Evolutionary conservation across 2,888 invertebrate genomes (phyloP).

Genomic region (Limnephilus rhombicus): DNA sequence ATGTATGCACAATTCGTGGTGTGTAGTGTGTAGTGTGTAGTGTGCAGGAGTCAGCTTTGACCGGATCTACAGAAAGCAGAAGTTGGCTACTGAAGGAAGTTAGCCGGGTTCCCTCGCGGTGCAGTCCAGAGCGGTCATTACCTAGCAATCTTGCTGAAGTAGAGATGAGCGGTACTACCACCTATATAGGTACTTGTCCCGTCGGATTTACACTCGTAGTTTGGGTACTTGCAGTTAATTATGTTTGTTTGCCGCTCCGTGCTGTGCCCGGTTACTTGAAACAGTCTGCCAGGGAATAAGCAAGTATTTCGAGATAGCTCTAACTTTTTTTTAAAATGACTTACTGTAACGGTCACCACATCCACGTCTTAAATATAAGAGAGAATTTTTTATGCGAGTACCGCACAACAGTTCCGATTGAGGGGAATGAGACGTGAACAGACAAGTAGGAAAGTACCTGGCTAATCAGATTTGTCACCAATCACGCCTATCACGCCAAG

Average conservation of each 20-base stretch:
- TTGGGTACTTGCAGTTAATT: conserved; percentile 20
- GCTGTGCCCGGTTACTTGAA: neutral
- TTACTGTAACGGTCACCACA: no score
- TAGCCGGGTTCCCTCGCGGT: neutral
- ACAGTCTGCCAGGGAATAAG: neutral
- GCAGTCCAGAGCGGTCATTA: neutral
- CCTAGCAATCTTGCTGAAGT: neutral
- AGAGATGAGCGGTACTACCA: neutral
- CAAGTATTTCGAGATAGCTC: neutral
- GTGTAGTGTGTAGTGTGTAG: neutral
- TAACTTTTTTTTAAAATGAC: no score
- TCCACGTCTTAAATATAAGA: no score
- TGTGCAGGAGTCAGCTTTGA: neutral
- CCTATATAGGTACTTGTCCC: neutral
- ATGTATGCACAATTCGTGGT: neutral
- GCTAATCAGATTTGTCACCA: no score
- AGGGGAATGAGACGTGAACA: no score
- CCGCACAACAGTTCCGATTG: no score
- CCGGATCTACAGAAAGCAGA: neutral
- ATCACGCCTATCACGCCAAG: no score
- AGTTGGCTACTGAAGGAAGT: neutral
- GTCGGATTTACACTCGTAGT: conserved; percentile 15
- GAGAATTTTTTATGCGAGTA: no score
- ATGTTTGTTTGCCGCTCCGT: conserved; percentile 9
- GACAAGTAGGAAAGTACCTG: no score